These are phyloP conservation scores for Platyscapa corneri DNA, from an alignment of 1,140 invertebrate species.

Conservation along the genomic window DNA sequence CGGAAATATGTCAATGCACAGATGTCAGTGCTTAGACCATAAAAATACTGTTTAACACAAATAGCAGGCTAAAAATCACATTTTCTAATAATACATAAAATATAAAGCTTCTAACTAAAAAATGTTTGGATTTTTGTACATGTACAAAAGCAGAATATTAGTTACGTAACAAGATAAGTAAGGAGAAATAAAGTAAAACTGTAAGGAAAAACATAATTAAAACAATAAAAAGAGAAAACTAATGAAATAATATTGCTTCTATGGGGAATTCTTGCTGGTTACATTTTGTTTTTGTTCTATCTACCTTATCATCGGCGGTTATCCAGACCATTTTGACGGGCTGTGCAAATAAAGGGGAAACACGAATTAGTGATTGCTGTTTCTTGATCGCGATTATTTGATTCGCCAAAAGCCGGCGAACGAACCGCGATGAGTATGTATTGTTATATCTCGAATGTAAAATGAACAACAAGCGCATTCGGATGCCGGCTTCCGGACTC, in stretches of 20 bases:
- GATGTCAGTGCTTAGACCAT: background rate
- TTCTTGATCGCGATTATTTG: constrained; percentile 43
- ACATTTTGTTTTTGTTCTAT: constrained; percentile 13
- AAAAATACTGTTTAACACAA: constrained; percentile 13
- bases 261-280: constrained; percentile 4
- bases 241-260: constrained; percentile 11
- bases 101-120: background rate
- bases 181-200: constrained; percentile 20
- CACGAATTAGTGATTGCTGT: constrained; percentile 64
- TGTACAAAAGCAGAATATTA: background rate
- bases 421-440: background rate
- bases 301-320: constrained; percentile 73
- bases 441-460: background rate
- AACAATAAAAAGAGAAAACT: constrained; percentile 28
- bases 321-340: constrained; percentile 74
- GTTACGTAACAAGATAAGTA: constrained; percentile 42
- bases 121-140: background rate
- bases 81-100: background rate
- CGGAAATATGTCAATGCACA: background rate
- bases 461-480: constrained; percentile 22
- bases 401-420: constrained; percentile 3
- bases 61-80: constrained; percentile 30
- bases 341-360: constrained; percentile 72
- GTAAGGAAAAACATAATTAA: constrained; percentile 1
- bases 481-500: constrained; percentile 23